Percentiles rank a stretch among this genome's conserved stretches.
Evolutionary conservation across 2,113 vertebrate genomes (phyloP).

Genomic region (Gulo gulo): DNA sequence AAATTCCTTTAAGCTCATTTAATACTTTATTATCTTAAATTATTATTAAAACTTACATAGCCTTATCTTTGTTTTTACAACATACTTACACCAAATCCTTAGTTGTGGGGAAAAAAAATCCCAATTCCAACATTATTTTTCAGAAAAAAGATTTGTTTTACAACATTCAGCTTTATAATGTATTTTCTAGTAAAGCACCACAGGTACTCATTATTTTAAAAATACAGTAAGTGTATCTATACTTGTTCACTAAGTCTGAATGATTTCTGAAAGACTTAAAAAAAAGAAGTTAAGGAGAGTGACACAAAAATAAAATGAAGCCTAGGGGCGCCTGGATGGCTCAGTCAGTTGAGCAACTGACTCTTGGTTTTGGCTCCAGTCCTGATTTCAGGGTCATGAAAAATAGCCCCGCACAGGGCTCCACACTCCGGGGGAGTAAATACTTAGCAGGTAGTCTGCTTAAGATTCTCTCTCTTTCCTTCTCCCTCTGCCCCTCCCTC

Average conservation of each 20-base stretch:
- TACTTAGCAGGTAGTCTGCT: neutral
- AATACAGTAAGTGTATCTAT: neutral
- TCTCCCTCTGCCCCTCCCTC: neutral
- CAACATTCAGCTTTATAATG: neutral
- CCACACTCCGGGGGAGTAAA: neutral
- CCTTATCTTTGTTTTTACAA: conserved; percentile 29
- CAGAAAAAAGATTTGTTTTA: neutral
- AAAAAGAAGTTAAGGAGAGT: neutral
- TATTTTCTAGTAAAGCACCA: neutral
- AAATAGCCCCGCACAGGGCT: neutral
- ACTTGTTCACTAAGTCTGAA: neutral
- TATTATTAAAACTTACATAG: neutral
- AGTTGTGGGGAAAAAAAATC: neutral
- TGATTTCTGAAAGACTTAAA: neutral
- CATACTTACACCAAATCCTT: neutral
- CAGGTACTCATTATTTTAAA: neutral
- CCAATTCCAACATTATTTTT: neutral
- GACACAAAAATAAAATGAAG: conserved; percentile 28
- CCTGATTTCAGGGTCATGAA: neutral
- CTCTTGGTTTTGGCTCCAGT: neutral
- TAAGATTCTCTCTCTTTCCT: neutral
- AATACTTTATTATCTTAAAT: neutral
- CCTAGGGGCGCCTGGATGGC: neutral
- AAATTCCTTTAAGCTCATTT: neutral
- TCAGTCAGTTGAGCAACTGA: neutral